Conservation (phyloP, 2,113 vertebrate species). For the Falcunculus frontatus region DNA sequence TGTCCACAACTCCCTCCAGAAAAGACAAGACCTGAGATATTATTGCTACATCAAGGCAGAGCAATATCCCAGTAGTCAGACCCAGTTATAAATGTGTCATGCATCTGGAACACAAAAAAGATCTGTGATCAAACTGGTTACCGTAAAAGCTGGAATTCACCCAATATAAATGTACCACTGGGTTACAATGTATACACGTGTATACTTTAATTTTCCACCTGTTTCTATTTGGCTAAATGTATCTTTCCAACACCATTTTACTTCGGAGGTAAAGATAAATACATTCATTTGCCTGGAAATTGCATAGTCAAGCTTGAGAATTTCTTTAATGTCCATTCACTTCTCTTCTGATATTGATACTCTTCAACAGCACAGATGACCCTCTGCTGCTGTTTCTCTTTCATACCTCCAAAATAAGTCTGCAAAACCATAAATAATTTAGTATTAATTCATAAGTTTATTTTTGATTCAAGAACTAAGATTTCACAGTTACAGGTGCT, state of each 20-base stretch:
- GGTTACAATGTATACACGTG: neutral
- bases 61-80: neutral
- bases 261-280: neutral
- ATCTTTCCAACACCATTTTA: neutral
- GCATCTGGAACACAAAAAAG: neutral
- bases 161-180: neutral
- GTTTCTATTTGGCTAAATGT: neutral
- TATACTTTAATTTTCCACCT: neutral
- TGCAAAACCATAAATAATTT: neutral
- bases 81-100: neutral
- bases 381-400: neutral
- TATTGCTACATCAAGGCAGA: neutral
- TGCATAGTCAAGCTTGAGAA: neutral
- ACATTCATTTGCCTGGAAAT: neutral
- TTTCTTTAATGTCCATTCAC: neutral
- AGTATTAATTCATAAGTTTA: neutral
- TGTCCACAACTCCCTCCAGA: neutral
- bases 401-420: neutral
- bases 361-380: neutral
- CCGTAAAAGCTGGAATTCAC: neutral
- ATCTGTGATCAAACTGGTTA: neutral
- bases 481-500: neutral
- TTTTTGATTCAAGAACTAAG: neutral
- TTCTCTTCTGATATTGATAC: neutral
- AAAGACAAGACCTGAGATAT: neutral